Evolutionary conservation across 2,797 vertebrate genomes (phyloP).

Genomic region (Manis javanica): DNA sequence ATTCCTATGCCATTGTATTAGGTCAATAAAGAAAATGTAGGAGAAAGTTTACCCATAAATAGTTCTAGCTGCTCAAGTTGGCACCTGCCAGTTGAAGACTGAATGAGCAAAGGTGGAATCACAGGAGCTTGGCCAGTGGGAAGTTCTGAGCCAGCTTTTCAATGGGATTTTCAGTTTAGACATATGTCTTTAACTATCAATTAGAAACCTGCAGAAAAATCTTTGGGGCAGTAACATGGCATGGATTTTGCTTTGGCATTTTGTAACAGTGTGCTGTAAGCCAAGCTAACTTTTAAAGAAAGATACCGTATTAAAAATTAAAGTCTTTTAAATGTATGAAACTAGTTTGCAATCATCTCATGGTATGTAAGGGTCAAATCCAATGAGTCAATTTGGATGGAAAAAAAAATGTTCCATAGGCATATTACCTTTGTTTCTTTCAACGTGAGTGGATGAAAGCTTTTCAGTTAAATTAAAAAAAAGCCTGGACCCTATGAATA

Average conservation of each 20-base stretch:
- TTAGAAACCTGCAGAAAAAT: neutral
- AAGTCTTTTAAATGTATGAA: constrained; percentile 41
- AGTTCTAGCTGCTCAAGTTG: neutral
- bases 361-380: constrained; percentile 17
- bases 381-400: constrained; percentile 40
- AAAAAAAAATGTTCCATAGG: neutral
- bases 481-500: neutral
- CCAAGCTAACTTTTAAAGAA: neutral
- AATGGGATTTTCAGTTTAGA: neutral
- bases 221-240: neutral
- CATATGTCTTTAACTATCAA: neutral
- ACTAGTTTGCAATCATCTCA: neutral
- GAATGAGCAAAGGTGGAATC: neutral
- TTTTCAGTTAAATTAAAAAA: neutral
- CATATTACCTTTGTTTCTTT: constrained; percentile 5
- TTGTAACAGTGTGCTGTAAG: constrained; percentile 5
- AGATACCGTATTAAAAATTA: constrained; percentile 37
- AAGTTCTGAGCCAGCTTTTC: neutral
- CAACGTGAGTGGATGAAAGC: neutral
- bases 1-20: constrained; percentile 1
- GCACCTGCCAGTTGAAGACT: constrained; percentile 34
- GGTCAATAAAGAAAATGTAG: constrained; percentile 72
- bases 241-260: neutral
- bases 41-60: neutral
- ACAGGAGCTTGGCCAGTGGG: neutral